These are phyloP conservation scores for Todiramphus saurophagus DNA, from an alignment of 2,113 vertebrate genomes.

Conservation along the genomic window DNA sequence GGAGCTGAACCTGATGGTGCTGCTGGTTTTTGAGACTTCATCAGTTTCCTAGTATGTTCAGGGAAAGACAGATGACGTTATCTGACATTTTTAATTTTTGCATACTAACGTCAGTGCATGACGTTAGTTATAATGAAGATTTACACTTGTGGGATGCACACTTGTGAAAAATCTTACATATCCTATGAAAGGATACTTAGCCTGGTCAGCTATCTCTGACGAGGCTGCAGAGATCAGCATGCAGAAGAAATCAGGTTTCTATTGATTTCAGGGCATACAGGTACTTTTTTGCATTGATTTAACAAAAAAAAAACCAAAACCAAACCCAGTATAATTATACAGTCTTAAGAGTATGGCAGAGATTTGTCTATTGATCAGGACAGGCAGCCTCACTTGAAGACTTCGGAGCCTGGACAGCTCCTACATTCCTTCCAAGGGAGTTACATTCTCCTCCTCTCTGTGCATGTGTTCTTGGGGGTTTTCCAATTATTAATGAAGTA, in stretches of 20 bases:
- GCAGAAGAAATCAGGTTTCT: not conserved
- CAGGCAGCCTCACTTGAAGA: accelerated
- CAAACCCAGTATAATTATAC: not conserved
- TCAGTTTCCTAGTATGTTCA: not conserved
- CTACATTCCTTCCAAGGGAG: not conserved
- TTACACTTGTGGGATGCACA: not conserved
- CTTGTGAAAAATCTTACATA: not conserved
- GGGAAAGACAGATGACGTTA: not conserved
- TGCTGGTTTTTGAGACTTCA: not conserved
- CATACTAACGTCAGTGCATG: not conserved
- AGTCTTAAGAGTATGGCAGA: not conserved
- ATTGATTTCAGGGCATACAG: not conserved
- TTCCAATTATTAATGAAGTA: not conserved
- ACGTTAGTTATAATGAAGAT: not conserved
- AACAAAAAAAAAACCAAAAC: not conserved
- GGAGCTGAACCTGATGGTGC: not conserved
- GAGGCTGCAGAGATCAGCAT: not conserved
- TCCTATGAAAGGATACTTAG: not conserved
- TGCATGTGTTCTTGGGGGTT: not conserved
- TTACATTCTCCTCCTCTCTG: not conserved
- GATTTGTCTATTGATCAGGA: not conserved
- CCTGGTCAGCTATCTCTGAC: not conserved
- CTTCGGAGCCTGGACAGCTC: not conserved
- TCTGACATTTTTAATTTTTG: not conserved
- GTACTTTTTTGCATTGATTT: not conserved